A percentile compares a stretch with the other conserved stretches of the same genome.
Evolutionary conservation across 2,113 vertebrate genomes (phyloP).

Genomic region (Cercopithecus mona): DNA sequence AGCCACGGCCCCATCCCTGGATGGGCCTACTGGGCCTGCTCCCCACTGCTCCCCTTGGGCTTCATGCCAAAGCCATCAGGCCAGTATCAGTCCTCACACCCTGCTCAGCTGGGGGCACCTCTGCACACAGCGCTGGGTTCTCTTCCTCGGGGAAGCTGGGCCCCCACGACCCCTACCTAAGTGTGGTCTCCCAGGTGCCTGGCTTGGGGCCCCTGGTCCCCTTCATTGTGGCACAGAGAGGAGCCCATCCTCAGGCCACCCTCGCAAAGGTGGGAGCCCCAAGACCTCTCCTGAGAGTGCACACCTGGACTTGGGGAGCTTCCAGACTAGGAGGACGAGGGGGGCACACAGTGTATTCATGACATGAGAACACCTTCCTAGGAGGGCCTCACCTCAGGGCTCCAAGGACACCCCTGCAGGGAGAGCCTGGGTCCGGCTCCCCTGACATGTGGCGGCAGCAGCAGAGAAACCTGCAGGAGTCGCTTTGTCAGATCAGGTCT

Average conservation of each 20-base stretch:
- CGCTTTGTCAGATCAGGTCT: background rate
- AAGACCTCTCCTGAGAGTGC: background rate
- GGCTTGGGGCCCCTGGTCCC: background rate
- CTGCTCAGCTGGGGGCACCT: accelerated
- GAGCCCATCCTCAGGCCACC: background rate
- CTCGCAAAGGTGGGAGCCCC: background rate
- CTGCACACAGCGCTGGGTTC: no score
- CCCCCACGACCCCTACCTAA: background rate
- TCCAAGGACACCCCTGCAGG: background rate
- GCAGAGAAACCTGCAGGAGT: background rate
- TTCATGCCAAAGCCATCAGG: background rate
- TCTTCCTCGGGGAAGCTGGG: background rate
- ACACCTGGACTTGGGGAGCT: background rate
- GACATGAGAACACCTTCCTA: background rate
- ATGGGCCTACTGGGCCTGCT: background rate
- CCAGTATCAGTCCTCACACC: background rate
- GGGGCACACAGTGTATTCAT: background rate
- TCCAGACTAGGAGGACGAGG: background rate
- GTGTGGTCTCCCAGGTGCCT: background rate
- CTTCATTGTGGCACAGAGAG: background rate
- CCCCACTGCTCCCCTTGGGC: background rate
- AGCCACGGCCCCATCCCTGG: background rate
- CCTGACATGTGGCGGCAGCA: background rate
- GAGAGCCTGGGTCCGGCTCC: background rate
- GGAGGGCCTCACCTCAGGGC: background rate